Percentiles rank a stretch among this genome's conserved stretches.
These are phyloP conservation scores for Anhinga anhinga DNA, from an alignment of 2,113 vertebrate species.

Conservation along the genomic window DNA sequence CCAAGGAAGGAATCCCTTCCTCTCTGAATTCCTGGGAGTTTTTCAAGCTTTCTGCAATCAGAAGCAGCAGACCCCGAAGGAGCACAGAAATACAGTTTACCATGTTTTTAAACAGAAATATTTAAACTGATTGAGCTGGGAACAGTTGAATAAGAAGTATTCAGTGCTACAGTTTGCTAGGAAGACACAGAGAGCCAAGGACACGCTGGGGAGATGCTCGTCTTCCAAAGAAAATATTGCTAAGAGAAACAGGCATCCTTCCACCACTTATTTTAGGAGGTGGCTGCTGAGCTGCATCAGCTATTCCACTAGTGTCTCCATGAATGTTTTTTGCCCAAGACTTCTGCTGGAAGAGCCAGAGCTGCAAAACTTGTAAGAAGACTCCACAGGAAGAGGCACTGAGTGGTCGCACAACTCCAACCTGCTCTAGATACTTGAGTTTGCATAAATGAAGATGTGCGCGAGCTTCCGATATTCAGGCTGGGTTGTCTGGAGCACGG, in stretches of 20 bases:
- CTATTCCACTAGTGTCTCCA: constrained; percentile 4
- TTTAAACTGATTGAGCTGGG: background rate
- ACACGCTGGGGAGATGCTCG: background rate
- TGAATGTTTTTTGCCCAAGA: background rate
- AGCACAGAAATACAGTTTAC: background rate
- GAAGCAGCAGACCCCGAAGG: background rate
- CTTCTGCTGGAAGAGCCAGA: background rate
- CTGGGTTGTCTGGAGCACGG: background rate
- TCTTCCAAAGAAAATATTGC: constrained; percentile 19
- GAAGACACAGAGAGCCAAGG: background rate
- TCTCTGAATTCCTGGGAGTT: background rate
- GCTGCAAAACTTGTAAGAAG: background rate
- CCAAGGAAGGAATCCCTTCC: constrained; percentile 2
- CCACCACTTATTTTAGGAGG: background rate
- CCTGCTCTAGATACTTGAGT: background rate
- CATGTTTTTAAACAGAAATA: background rate
- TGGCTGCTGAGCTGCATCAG: background rate
- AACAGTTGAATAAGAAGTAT: background rate
- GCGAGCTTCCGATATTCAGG: background rate
- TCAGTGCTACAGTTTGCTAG: background rate
- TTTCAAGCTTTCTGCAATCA: background rate
- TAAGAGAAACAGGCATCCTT: constrained; percentile 16
- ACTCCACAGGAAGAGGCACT: background rate
- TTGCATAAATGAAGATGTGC: no score
- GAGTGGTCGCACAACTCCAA: background rate